Base-by-base conservation (phyloP, 2,888 invertebrate species). In the Allygus modestus region DNA sequence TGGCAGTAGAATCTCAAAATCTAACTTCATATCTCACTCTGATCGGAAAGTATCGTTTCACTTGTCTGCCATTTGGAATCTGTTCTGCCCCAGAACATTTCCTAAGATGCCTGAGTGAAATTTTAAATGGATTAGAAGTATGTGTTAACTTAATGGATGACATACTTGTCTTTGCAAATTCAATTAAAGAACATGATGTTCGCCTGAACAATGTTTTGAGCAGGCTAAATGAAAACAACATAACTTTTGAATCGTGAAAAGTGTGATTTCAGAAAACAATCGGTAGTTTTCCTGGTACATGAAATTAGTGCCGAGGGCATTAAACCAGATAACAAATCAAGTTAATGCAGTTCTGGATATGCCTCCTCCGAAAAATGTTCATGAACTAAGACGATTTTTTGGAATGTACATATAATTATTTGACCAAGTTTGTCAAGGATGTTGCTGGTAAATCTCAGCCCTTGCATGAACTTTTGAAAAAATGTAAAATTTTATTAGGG, bases 51-150 rank as follows among this genome's bases (percentile, higher is more conserved):
- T 86, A 51, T 81, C 85, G 84, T 61, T 87, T 81, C 46, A 85
- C 79, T 4, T 83, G 86, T 31, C 54, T 88, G 12, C 87, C 87
- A 0, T 87, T 88, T 77, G 87, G 88, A 0, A 84, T 88, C 28
- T 86, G 86, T 51, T 87, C 87, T 41, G 73, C 77, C 4, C 37
- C 84, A 11, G 82, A 85, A 31, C 84, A 84, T 20, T 85, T 73
- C 43, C 84, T 84, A 41, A 26, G 82, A 17, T 11, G 61, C 0
- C 23, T 84, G 1, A 15, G 41, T 20, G 75, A 84, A 37, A 61
- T 84, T 20, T 46, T 77, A 26, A 65, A 31, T 33, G 86, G 82
- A 17, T 37, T 84, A 12, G 82, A 84, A 0, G 85, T 85, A 17
- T 84, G 85, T 0, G 82, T 86, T 1, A 85, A 85, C 37, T 54